Conservation (phyloP, 2,113 vertebrate species). For the Turdus rufiventris region DNA sequence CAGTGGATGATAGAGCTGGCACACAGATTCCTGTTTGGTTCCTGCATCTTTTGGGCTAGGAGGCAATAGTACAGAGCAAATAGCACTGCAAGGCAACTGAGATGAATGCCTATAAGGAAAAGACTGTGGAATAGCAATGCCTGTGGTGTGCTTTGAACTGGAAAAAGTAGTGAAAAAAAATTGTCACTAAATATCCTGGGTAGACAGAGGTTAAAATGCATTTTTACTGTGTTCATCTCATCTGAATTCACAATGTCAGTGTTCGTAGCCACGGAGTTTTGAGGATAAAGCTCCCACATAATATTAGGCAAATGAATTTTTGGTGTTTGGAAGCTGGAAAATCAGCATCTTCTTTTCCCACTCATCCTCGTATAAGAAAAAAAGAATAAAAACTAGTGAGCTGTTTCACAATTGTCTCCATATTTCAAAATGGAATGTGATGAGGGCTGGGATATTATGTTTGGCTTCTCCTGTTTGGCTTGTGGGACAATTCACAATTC, state of each 20-base stretch:
- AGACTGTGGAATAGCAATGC: neutral
- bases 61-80: neutral
- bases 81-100: neutral
- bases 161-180: neutral
- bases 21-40: neutral
- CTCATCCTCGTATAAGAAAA: neutral
- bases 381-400: neutral
- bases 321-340: neutral
- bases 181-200: neutral
- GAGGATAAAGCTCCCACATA: neutral
- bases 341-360: neutral
- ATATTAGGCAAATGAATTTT: neutral
- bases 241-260: neutral
- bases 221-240: neutral
- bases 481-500: rapidly evolving
- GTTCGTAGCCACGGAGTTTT: neutral
- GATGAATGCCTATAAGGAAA: neutral
- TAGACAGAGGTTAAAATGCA: neutral
- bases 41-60: neutral
- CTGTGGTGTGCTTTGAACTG: neutral
- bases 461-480: neutral
- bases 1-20: neutral
- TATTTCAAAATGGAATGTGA: neutral
- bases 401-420: neutral
- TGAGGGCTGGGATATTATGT: neutral